Percentiles rank a stretch among this genome's conserved stretches.
Evolutionary conservation across 2,888 invertebrate genomes (phyloP).

Genomic region (Ophion slaviceki): DNA sequence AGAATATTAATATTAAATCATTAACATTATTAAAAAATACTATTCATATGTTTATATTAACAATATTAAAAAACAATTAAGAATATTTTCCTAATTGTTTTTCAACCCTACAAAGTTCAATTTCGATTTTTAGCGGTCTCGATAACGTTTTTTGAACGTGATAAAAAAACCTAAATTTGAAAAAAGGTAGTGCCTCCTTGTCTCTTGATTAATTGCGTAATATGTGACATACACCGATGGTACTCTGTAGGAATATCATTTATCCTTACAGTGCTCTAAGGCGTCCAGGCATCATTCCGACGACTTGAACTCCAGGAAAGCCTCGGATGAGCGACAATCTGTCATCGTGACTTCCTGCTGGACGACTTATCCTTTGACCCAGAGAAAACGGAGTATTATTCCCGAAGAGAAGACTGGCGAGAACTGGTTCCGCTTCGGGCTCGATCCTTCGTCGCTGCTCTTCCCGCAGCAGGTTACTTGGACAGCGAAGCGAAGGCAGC

Average conservation of each 20-base stretch:
- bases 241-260: neutral
- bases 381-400: slow-evolving; percentile 41
- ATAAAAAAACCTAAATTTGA: no score
- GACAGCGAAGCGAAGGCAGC: slow-evolving; percentile 21
- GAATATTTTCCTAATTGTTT: no score
- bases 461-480: slow-evolving; percentile 48
- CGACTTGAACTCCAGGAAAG: neutral
- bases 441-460: slow-evolving; percentile 12
- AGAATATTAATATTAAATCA: no score
- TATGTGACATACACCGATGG: no score
- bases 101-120: no score
- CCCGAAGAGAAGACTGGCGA: neutral
- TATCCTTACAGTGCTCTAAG: neutral
- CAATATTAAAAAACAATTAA: no score
- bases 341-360: slow-evolving; percentile 2
- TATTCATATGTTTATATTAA: no score
- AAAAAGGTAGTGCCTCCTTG: neutral
- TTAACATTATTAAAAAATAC: no score
- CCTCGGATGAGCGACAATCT: neutral
- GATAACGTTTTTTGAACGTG: no score
- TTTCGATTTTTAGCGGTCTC: no score
- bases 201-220: no score
- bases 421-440: slow-evolving; percentile 20
- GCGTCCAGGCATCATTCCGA: neutral
- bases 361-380: slow-evolving; percentile 43